Evolutionary conservation across 2,888 invertebrate species (phyloP).

Genomic region (Metallyticus violacea): DNA sequence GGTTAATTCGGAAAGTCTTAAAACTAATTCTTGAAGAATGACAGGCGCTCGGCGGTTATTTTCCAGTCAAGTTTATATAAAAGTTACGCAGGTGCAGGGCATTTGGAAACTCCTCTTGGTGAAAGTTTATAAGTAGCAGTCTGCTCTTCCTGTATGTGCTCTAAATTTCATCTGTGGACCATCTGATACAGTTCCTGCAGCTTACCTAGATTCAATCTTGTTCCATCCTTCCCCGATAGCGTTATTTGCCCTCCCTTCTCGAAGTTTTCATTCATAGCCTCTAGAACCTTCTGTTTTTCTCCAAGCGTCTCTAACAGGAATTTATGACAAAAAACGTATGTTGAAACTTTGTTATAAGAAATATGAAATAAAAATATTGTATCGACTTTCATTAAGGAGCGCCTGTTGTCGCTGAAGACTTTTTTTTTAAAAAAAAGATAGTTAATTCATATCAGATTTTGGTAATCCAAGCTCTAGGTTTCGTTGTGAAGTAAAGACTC

Average conservation of each 20-base stretch:
- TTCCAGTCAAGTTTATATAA: not conserved
- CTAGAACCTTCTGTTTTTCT: not conserved
- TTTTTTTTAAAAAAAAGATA: too few species aligned
- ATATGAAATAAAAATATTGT: not conserved
- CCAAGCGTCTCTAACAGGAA: not conserved
- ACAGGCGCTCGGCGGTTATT: not conserved
- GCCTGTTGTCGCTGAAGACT: not conserved
- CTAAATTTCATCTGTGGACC: not conserved
- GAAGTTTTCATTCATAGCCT: not conserved
- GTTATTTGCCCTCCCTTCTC: not conserved
- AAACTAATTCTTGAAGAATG: too few species aligned
- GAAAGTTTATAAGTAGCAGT: not conserved
- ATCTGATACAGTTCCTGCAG: not conserved
- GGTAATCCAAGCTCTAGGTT: too few species aligned
- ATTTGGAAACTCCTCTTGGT: not conserved
- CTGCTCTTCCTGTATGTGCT: not conserved
- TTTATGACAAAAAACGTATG: not conserved
- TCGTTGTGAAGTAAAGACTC: too few species aligned
- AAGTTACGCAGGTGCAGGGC: not conserved
- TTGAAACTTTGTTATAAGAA: not conserved
- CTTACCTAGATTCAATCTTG: not conserved
- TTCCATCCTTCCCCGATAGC: not conserved
- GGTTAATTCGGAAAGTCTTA: too few species aligned
- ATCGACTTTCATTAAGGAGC: not conserved
- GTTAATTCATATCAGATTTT: too few species aligned